Percentiles rank a stretch among this genome's conserved stretches.
Evolutionary conservation across 2,888 invertebrate species (phyloP).

Genomic region (Isoperla grammatica): DNA sequence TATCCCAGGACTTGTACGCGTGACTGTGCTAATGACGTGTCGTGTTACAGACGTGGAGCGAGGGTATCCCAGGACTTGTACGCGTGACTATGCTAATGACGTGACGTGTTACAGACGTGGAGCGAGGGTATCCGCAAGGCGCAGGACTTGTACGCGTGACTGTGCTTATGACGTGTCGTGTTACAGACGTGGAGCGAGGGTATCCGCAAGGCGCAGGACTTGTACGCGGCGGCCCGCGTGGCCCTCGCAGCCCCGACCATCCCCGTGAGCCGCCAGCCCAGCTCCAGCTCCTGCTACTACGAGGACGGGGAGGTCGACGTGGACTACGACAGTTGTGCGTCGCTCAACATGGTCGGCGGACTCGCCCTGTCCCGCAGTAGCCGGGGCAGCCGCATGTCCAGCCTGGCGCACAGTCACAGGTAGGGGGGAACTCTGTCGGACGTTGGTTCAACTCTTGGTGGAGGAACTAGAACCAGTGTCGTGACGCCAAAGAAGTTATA

Average conservation of each 20-base stretch:
- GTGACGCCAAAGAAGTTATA: too few species aligned
- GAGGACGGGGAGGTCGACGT: constrained; percentile 34
- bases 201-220: constrained; percentile 66
- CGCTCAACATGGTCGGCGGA: constrained; percentile 31
- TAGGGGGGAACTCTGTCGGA: constrained; percentile 38
- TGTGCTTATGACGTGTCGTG: too few species aligned
- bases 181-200: constrained; percentile 64
- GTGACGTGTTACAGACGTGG: too few species aligned
- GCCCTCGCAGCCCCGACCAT: constrained; percentile 40
- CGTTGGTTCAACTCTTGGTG: too few species aligned
- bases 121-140: too few species aligned
- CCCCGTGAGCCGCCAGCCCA: constrained; percentile 42
- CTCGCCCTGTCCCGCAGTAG: constrained; percentile 42
- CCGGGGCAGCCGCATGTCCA: constrained; percentile 60
- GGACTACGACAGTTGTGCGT: constrained; percentile 34
- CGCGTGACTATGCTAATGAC: too few species aligned
- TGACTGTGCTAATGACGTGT: too few species aligned
- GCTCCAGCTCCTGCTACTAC: constrained; percentile 27
- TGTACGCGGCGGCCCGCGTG: constrained; percentile 58
- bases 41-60: too few species aligned
- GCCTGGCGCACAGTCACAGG: constrained; percentile 68
- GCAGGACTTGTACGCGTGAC: too few species aligned
- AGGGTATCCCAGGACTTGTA: too few species aligned
- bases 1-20: too few species aligned
- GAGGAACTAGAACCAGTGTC: too few species aligned